Conservation (phyloP, 2,888 invertebrate genomes). For the Synergus umbraculus region DNA sequence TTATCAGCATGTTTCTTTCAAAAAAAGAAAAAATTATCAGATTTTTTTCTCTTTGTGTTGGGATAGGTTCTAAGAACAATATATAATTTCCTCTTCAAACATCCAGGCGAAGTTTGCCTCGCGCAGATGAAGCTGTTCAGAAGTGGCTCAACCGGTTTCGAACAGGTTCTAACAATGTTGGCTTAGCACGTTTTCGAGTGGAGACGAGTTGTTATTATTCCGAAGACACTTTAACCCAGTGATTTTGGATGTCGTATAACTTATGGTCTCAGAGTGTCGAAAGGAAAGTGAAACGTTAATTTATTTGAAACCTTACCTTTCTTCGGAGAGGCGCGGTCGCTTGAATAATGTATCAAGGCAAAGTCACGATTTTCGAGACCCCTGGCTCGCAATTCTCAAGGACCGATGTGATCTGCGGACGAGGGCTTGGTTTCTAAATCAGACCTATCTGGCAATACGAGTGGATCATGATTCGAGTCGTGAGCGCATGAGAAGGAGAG, state of each 20-base stretch:
- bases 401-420: conserved; percentile 45
- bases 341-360: conserved; percentile 11
- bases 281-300: background rate
- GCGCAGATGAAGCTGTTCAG: conserved; percentile 11
- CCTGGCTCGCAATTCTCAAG: conserved; percentile 21
- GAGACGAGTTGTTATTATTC: background rate
- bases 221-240: background rate
- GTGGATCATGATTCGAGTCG: conserved; percentile 50
- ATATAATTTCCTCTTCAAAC: background rate
- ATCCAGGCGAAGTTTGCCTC: background rate
- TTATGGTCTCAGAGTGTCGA: background rate
- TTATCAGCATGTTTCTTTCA: background rate
- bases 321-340: background rate
- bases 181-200: background rate
- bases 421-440: conserved; percentile 45
- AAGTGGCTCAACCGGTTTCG: conserved; percentile 16
- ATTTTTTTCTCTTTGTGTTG: background rate
- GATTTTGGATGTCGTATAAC: background rate
- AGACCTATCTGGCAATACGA: conserved; percentile 47
- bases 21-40: background rate
- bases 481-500: conserved; percentile 22
- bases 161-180: conserved; percentile 3
- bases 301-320: background rate
- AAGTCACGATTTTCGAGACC: conserved; percentile 15
- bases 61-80: background rate